Percentiles rank a stretch among this genome's conserved stretches.
Conservation (phyloP, 2,113 vertebrate species). For the Thinocorus orbignyianus region DNA sequence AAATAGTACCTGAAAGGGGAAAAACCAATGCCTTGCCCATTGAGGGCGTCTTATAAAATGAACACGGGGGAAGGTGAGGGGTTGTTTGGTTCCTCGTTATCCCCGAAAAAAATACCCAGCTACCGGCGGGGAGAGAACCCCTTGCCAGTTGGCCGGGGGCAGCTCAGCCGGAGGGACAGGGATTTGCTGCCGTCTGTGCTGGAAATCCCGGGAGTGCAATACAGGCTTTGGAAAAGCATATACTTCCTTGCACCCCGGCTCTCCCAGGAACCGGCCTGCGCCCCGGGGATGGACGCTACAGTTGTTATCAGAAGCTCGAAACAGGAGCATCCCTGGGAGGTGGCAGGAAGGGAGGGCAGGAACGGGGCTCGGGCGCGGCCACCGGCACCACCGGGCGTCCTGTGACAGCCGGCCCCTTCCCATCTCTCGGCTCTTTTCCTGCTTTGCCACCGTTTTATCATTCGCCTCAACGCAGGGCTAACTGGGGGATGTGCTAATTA, state of each 20-base stretch:
- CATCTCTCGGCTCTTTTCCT: neutral
- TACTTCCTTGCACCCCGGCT: neutral
- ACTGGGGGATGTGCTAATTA: neutral
- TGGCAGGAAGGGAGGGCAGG: neutral
- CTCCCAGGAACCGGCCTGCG: neutral
- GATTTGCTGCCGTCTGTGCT: neutral
- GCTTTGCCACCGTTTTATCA: neutral
- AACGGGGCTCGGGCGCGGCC: neutral
- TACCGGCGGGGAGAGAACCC: neutral
- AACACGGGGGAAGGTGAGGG: rapidly evolving
- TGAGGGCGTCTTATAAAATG: neutral
- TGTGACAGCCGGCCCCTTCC: neutral
- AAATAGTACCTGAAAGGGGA: neutral
- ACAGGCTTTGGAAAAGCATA: neutral
- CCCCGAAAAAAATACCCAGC: neutral
- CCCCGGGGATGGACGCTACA: neutral
- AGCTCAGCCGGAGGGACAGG: neutral
- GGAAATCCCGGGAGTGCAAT: neutral
- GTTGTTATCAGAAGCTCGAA: neutral
- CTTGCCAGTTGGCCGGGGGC: neutral
- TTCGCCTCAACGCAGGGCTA: neutral
- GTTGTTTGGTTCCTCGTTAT: neutral
- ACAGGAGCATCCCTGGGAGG: neutral
- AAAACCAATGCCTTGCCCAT: rapidly evolving
- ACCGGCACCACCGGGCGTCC: neutral